These are phyloP conservation scores for Caenorhabditis sp. DNA, from an alignment of 2,888 invertebrate species.

Conservation along the genomic window DNA sequence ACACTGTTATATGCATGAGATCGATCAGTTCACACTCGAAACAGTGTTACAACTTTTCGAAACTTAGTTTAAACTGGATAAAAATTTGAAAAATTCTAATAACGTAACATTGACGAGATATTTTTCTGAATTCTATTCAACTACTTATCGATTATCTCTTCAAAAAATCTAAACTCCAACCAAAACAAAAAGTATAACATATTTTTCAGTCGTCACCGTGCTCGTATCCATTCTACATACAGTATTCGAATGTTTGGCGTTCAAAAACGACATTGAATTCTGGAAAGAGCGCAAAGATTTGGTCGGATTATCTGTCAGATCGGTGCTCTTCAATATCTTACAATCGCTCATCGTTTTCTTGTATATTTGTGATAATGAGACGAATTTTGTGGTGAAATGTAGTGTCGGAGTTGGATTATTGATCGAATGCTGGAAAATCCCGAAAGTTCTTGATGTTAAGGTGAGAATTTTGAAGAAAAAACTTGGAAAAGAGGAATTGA, in stretches of 20 bases:
- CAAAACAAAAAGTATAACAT: neutral
- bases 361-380: conserved; percentile 97
- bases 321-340: conserved; percentile 97
- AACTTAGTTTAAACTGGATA: too few relatives aligned
- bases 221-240: conserved; percentile 92
- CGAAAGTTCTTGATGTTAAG: conserved; percentile 77
- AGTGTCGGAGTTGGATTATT: conserved; percentile 91
- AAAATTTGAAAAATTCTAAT: too few relatives aligned
- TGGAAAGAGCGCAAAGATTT: conserved; percentile 98
- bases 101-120: too few relatives aligned
- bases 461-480: conserved; percentile 71
- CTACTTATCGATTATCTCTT: too few relatives aligned
- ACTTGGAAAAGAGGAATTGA: too few relatives aligned
- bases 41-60: too few relatives aligned
- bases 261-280: conserved; percentile 99
- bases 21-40: too few relatives aligned
- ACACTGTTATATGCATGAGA: too few relatives aligned
- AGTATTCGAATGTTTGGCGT: conserved; percentile 95
- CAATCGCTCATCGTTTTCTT: conserved; percentile 93
- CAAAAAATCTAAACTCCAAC: too few relatives aligned
- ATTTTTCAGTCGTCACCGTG: conserved; percentile 79
- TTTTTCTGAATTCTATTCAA: too few relatives aligned
- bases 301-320: conserved; percentile 89
- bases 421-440: conserved; percentile 99
- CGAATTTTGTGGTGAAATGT: conserved; percentile 90